Percentiles rank a stretch among this genome's conserved stretches.
phyloP scores from a whole-genome alignment of 1,140 invertebrate species.

The Drosophila melanica region DNA sequence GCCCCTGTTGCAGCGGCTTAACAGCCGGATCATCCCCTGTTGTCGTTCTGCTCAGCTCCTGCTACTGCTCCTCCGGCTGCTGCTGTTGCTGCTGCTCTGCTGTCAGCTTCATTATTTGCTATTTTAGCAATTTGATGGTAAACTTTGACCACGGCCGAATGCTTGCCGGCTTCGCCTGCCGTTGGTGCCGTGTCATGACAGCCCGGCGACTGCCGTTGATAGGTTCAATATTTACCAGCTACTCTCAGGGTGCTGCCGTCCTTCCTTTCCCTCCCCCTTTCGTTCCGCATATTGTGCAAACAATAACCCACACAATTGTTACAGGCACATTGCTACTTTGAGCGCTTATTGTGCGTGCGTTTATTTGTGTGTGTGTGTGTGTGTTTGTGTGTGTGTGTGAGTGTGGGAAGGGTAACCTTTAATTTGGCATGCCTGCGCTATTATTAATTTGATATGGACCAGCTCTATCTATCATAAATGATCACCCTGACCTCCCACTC shows the following conservation, averaged over 20 bases:
- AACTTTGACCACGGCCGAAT: constrained; percentile 70
- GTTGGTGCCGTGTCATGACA: constrained; percentile 30
- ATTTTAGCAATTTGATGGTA: constrained; percentile 82
- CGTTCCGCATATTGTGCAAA: not conserved
- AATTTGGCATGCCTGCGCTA: constrained; percentile 39
- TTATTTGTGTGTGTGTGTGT: not conserved
- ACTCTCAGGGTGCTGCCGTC: constrained; percentile 26
- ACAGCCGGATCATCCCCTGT: constrained; percentile 72
- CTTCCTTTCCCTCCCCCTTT: constrained; percentile 11
- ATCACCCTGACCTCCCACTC: constrained; percentile 59
- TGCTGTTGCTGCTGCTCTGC: constrained; percentile 27
- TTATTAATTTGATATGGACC: constrained; percentile 74
- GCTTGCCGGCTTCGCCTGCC: constrained; percentile 9
- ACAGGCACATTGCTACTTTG: constrained; percentile 41
- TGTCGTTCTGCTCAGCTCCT: not conserved
- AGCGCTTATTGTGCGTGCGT: not conserved
- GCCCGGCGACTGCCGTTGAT: constrained; percentile 37
- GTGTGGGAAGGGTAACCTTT: constrained; percentile 20
- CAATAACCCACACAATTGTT: constrained; percentile 45
- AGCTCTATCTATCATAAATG: constrained; percentile 54
- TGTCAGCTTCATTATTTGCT: constrained; percentile 81
- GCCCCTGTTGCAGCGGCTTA: constrained; percentile 66
- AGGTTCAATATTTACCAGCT: constrained; percentile 47
- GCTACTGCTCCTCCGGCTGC: constrained; percentile 9
- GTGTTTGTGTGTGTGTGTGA: not conserved